Percentiles rank a stretch among this genome's conserved stretches.
These are phyloP conservation scores for Folsomia candida DNA, from an alignment of 2,888 invertebrate genomes.

Conservation along the genomic window DNA sequence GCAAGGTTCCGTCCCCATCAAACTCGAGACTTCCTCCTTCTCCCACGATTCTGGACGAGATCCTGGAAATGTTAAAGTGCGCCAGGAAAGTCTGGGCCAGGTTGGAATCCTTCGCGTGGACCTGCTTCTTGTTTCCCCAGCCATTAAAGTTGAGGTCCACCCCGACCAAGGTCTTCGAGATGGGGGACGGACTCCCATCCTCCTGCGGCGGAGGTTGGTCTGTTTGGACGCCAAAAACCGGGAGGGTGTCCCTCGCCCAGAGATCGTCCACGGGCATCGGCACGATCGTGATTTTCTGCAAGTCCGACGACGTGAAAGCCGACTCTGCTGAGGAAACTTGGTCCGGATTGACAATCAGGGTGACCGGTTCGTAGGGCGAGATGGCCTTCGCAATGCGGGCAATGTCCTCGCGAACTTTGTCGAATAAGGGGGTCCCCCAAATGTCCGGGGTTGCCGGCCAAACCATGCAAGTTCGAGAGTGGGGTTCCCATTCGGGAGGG, in stretches of 20 bases:
- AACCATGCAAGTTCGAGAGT: constrained; percentile 16
- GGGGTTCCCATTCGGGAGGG: constrained; percentile 13
- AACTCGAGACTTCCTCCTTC: constrained; percentile 23
- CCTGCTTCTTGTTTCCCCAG: constrained; percentile 25
- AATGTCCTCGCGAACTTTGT: constrained; percentile 13
- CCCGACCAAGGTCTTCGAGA: constrained; percentile 1
- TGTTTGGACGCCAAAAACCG: constrained; percentile 9
- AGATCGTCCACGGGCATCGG: constrained; percentile 16
- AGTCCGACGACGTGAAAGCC: neutral
- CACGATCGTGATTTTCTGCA: neutral
- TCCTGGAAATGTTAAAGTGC: neutral
- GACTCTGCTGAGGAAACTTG: neutral
- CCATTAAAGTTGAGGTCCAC: constrained; percentile 26
- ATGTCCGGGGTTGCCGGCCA: constrained; percentile 8
- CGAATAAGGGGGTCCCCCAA: neutral
- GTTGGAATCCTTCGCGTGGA: constrained; percentile 12
- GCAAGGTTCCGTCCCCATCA: constrained; percentile 23
- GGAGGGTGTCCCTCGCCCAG: constrained; percentile 25
- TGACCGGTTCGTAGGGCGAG: constrained; percentile 14
- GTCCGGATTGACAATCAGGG: constrained; percentile 6
- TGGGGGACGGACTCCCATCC: neutral
- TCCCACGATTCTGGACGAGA: neutral
- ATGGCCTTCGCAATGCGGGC: constrained; percentile 20
- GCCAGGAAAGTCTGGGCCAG: constrained; percentile 5
- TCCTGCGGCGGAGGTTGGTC: neutral